Base-by-base conservation (phyloP, 2,888 invertebrate species). In the Drosophila mimica region DNA sequence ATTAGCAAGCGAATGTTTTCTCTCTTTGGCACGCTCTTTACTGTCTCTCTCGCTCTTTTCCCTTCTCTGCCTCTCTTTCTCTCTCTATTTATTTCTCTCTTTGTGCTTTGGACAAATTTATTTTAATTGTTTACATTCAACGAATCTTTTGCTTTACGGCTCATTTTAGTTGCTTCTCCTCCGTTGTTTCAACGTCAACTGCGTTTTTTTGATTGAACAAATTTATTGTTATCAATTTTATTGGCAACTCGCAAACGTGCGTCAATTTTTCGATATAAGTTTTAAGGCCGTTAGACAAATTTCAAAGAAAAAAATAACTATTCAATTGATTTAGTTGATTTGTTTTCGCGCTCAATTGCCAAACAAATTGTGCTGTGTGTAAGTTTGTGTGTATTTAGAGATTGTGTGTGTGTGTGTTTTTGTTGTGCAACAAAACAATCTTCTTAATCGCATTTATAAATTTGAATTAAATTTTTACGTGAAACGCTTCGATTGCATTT, bases 241-340 rank as follows among this genome's bases (percentile, higher is more conserved):
- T 88, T 88, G 90, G 58, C 89, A 65, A 38, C 38, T 51, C 40
- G 30, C 17, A 15, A 48, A 53, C 36, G 40, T 51, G 54, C 51
- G 58, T 33, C 61, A 51, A 51, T 43, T 36, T 83, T 78, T 83
- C 63, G 73, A 65, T 70, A 77, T 68, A 64, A 79, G 25, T 25
- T 69, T 67, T 88, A n/a, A n/a, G 84, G 79, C 76, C 72, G 62
- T 79, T 87, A 82, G 88, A 90, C 88, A 90, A 89, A 90, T 87
- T 90, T 66, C 70, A 78, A 38, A 15, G 46, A 15, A 46, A 46
- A 25, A 46, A 8, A 17, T 76, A 78, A 79, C 79, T 78, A 73
- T 64, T 88, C 82, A 88, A 88, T 90, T 88, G 88, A 88, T 88
- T 90, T 90, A 90, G 89, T 82, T 79, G 79, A 81, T 81, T 82